Conservation (phyloP, 2,113 vertebrate species). For the Hippocampus comes region DNA sequence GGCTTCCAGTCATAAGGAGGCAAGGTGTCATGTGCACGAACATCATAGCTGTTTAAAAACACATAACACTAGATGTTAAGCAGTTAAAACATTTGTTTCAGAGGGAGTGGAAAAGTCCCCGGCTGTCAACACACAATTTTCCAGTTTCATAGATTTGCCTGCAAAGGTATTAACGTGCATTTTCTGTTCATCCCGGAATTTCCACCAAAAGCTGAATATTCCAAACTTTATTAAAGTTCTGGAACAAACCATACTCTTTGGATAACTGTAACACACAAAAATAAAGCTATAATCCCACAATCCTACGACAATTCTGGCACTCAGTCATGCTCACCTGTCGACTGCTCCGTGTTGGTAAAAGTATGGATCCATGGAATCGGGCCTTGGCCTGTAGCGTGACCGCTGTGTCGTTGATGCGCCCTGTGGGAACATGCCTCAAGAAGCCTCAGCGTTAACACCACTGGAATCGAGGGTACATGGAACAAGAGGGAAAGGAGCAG, state of each 20-base stretch:
- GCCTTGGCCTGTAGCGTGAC: slow-evolving; percentile 39
- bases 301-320: not conserved
- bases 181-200: not conserved
- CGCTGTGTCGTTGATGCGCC: slow-evolving; percentile 1
- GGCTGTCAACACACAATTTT: too few relatives aligned
- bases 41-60: slow-evolving; percentile 29
- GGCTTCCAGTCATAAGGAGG: slow-evolving; percentile 55
- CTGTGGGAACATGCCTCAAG: slow-evolving; percentile 48
- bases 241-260: too few relatives aligned
- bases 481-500: not conserved
- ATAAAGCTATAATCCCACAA: not conserved
- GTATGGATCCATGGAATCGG: slow-evolving; percentile 26
- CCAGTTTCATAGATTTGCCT: too few relatives aligned
- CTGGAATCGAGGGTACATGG: not conserved
- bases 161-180: too few relatives aligned
- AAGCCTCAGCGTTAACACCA: slow-evolving; percentile 30
- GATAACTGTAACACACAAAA: not conserved
- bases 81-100: too few relatives aligned
- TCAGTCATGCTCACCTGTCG: slow-evolving; percentile 45
- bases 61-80: slow-evolving; percentile 6
- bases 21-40: slow-evolving; percentile 24
- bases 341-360: slow-evolving; percentile 17
- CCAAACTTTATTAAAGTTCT: not conserved
- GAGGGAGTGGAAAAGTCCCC: too few relatives aligned
- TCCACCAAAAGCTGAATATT: not conserved